phyloP scores from a whole-genome alignment of 2,113 vertebrate species.

The Paratilapia polleni region DNA sequence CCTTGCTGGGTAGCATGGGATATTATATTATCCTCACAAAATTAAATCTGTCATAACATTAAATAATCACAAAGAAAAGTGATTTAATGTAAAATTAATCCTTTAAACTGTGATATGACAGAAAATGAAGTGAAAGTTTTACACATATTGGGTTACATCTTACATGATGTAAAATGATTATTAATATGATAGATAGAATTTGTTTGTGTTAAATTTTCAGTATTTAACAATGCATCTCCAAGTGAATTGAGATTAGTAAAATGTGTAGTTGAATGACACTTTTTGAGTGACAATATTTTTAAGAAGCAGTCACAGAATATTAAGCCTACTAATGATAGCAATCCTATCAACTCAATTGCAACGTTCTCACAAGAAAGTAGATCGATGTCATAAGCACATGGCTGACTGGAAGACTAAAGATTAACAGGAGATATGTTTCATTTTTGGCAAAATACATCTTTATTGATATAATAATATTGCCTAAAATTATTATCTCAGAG shows the following conservation, averaged over 20 bases:
- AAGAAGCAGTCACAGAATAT: slow-evolving; percentile 21
- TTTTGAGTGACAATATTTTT: slow-evolving; percentile 12
- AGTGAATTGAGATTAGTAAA: background rate
- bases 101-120: background rate
- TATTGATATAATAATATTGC: background rate
- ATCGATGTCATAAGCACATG: background rate
- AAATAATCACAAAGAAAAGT: background rate
- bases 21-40: background rate
- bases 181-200: too few species aligned
- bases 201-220: too few species aligned
- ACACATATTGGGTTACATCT: background rate
- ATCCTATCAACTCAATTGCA: slow-evolving; percentile 12
- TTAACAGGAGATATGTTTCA: background rate
- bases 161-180: too few species aligned
- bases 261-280: background rate
- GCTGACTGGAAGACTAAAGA: background rate
- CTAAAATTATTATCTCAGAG: background rate
- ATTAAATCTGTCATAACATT: background rate
- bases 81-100: background rate
- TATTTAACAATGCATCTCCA: too few species aligned
- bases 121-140: background rate
- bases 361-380: background rate
- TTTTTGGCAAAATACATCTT: background rate
- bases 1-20: slow-evolving; percentile 33
- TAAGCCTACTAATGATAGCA: slow-evolving; percentile 40